A percentile compares a stretch with the other conserved stretches of the same genome.
phyloP scores from a whole-genome alignment of 2,797 vertebrate genomes.

The Pangasius krempfi region DNA sequence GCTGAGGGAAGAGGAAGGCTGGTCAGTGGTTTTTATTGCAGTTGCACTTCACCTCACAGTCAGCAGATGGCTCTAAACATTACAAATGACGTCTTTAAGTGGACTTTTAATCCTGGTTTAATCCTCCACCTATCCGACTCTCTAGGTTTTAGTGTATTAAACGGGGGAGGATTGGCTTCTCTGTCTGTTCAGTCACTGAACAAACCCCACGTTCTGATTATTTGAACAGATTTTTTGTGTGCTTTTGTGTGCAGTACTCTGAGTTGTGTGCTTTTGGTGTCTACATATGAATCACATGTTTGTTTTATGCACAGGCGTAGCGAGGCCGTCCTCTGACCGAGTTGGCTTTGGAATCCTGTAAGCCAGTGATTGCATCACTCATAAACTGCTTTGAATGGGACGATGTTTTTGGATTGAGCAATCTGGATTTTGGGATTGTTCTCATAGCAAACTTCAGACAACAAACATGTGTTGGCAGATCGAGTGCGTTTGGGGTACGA shows the following conservation, averaged over 20 bases:
- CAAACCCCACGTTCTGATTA: not conserved
- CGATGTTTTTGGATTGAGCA: slow-evolving; percentile 31
- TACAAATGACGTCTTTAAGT: not conserved
- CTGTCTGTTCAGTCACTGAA: not conserved
- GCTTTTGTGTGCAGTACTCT: not conserved
- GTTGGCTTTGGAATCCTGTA: not conserved
- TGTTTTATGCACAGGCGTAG: not conserved
- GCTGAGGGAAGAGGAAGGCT: not conserved
- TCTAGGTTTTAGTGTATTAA: not conserved
- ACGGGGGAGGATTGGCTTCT: not conserved
- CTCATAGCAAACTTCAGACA: slow-evolving; percentile 10
- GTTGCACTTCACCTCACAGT: not conserved
- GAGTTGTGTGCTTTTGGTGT: not conserved
- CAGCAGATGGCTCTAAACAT: slow-evolving; percentile 10
- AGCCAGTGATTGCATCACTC: slow-evolving; percentile 13
- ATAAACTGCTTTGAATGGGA: not conserved
- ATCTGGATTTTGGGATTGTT: slow-evolving; percentile 19
- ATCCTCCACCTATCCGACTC: not conserved
- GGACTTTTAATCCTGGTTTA: not conserved
- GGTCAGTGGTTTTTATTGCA: too few species aligned
- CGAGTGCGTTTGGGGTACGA: not conserved
- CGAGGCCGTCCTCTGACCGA: slow-evolving; percentile 6
- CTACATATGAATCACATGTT: not conserved
- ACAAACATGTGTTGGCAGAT: slow-evolving; percentile 16
- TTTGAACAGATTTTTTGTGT: not conserved